Evolutionary conservation across 2,113 vertebrate species (phyloP), one percentile per base, ranked within the genome.

Genomic region (Shinisaurus crocodilurus): DNA sequence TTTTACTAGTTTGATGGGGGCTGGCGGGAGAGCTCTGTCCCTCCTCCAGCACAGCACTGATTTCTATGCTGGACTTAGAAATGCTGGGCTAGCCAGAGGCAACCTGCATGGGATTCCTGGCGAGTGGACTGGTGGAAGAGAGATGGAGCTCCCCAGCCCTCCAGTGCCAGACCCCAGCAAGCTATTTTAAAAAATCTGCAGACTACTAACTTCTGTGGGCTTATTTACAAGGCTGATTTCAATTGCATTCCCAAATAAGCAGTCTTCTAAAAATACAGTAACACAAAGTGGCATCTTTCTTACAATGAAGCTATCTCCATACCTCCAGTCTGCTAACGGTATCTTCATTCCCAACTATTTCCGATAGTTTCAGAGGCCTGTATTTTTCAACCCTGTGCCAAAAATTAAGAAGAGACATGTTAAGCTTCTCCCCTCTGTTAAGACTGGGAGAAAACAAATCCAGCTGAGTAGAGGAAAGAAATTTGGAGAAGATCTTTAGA

Each of bases 261-360:
- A 88, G 48, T 50, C 50, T 3, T 72, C 27, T 1, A 3, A 18
- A 70, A 91, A 45, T 90, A 48, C 1, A 8, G 0, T 5, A 32
- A 89, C 60, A n/a, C n/a, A n/a, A n/a, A n/a, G n/a, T n/a, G n/a
- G n/a, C n/a, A 25, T 3, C 3, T 18, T 37, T 77, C 70, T 54
- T 27, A 74, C 79, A 80, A 45, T 25, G 82, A 34, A 75, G n/a
- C 18, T 34, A 0, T 84, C 50, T 80, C n/a, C 25, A 12, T 80
- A 98, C 98, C 97, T 98, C 98, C 94, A 99, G 86, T n/a, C 99
- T 97, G 96, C 99, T 99, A 87, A 99, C 98, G 0, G 99, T 99
- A 76, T 99, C 99, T 96, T 98, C 98, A 93, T 99, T 99, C 40
- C 99, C 99, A 1, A 99, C 99, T 43, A 99, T 96, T 93, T 99